phyloP scores from a whole-genome alignment of 2,797 vertebrate species.

The Micropoecilia bifurca region DNA sequence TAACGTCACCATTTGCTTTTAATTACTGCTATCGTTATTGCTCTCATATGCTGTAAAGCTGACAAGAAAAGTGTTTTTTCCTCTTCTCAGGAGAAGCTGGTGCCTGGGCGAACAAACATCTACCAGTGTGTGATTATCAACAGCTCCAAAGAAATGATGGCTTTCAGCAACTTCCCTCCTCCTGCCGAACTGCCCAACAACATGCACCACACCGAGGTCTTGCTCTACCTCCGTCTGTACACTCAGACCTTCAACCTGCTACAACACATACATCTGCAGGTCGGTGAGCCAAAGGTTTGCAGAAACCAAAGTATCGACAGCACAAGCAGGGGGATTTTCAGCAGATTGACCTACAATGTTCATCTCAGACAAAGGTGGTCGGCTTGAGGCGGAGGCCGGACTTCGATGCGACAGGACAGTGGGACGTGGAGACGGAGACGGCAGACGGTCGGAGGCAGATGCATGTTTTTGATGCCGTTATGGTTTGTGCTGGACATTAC shows the following conservation, averaged over 20 bases:
- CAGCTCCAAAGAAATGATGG: background rate
- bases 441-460: conserved; percentile 72
- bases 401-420: conserved; percentile 82
- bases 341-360: background rate
- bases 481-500: conserved; percentile 88
- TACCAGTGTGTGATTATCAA: background rate
- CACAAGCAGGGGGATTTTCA: too few species aligned
- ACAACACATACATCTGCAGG: background rate
- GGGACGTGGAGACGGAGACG: conserved; percentile 80
- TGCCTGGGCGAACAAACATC: background rate
- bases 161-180: background rate
- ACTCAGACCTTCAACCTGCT: background rate
- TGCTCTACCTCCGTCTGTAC: background rate
- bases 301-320: background rate
- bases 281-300: background rate
- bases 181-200: background rate
- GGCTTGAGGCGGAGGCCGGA: conserved; percentile 76
- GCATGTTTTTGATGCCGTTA: conserved; percentile 84
- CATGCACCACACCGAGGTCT: background rate
- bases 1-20: background rate
- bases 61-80: too few species aligned
- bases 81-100: too few species aligned
- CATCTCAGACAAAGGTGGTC: conserved; percentile 80
- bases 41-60: background rate
- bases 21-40: background rate